Conservation (phyloP, 1,140 invertebrate species). For the Aethina tumida region DNA sequence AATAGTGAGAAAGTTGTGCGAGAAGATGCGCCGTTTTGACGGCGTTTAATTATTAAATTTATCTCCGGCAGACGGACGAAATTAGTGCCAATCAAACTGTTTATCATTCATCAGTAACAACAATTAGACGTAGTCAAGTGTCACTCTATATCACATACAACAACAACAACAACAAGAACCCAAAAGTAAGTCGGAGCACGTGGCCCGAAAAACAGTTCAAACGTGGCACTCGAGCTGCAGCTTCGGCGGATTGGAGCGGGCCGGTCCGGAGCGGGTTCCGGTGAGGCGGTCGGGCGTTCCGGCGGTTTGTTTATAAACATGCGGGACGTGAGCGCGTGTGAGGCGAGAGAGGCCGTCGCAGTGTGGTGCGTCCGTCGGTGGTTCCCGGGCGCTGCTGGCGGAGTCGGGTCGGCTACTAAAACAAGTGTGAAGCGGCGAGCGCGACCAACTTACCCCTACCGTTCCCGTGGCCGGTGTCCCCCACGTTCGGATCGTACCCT, state of each 20-base stretch:
- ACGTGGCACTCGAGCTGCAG: not conserved
- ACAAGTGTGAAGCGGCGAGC: slow-evolving; percentile 21
- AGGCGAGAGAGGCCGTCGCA: slow-evolving; percentile 10
- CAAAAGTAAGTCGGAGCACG: slow-evolving; percentile 1
- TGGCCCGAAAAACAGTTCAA: not conserved
- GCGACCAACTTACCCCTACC: slow-evolving; percentile 27
- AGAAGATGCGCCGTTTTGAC: slow-evolving; percentile 12
- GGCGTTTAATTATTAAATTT: slow-evolving; percentile 7
- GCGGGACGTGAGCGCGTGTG: not conserved
- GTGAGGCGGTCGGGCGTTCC: not conserved
- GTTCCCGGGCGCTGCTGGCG: slow-evolving; percentile 11
- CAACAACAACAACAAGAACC: slow-evolving; percentile 1
- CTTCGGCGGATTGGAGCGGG: not conserved
- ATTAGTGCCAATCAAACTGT: slow-evolving; percentile 13
- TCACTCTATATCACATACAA: slow-evolving; percentile 3
- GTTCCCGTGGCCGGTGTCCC: slow-evolving; percentile 16
- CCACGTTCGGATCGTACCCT: slow-evolving; percentile 14
- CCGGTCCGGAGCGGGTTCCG: no score
- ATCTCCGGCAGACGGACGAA: slow-evolving; percentile 8
- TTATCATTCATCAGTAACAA: slow-evolving; percentile 10
- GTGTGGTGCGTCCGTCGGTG: slow-evolving; percentile 9
- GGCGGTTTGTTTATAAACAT: not conserved
- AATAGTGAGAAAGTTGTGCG: slow-evolving; percentile 10
- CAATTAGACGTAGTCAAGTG: slow-evolving; percentile 7
- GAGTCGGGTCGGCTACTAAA: slow-evolving; percentile 24